phyloP scores from a whole-genome alignment of 2,888 invertebrate genomes.

The Tenthredo livida region DNA sequence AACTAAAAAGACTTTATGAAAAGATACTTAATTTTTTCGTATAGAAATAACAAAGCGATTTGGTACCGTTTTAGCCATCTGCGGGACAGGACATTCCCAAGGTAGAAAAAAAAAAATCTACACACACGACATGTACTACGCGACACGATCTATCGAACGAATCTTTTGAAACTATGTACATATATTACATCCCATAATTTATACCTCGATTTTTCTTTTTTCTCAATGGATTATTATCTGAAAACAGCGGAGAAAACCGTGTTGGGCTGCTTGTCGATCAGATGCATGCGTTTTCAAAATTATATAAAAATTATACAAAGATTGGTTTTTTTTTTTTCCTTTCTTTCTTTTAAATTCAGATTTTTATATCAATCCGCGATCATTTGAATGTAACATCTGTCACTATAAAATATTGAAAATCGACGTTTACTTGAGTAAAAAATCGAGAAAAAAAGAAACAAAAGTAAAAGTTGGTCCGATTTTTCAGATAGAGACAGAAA shows the following conservation, averaged over 20 bases:
- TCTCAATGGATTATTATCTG: not conserved
- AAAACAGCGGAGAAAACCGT: not conserved
- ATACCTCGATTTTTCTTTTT: not conserved
- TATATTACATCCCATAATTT: not conserved
- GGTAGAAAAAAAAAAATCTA: constrained; percentile 82
- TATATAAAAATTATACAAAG: not conserved
- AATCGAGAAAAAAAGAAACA: no score
- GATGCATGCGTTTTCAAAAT: not conserved
- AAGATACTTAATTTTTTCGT: not conserved
- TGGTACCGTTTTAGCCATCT: constrained; percentile 86
- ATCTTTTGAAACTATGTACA: constrained; percentile 46
- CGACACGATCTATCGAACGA: constrained; percentile 35
- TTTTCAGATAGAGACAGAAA: not conserved
- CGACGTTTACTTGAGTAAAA: not conserved
- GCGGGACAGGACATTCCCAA: constrained; percentile 95
- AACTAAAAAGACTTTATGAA: not conserved
- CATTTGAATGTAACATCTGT: no score
- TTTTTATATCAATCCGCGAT: no score
- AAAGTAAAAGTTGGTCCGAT: not conserved
- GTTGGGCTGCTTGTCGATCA: constrained; percentile 6
- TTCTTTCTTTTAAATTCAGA: not conserved
- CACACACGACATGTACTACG: constrained; percentile 60
- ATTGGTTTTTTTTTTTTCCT: no score
- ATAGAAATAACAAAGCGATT: constrained; percentile 60
- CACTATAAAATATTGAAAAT: no score